Conservation (phyloP, 2,113 vertebrate genomes). For the Phalacrocorax brasilianus region DNA sequence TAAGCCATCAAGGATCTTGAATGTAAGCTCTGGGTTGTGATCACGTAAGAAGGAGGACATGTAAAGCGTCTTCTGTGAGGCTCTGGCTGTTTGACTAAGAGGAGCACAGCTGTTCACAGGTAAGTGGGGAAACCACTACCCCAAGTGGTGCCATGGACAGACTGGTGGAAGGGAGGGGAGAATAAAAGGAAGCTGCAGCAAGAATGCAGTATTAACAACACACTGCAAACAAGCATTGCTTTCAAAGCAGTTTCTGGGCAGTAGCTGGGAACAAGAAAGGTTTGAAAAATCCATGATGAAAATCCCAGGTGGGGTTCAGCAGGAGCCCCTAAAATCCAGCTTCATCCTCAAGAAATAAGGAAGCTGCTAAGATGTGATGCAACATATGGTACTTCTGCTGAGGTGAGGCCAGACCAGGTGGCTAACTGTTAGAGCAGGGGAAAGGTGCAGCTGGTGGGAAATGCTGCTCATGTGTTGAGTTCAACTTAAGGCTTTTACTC, state of each 20-base stretch:
- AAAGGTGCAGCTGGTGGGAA: neutral
- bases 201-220: neutral
- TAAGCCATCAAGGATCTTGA: neutral
- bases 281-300: neutral
- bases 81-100: neutral
- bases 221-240: neutral
- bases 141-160: neutral
- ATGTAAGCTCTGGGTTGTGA: neutral
- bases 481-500: neutral
- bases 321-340: neutral
- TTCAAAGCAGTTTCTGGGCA: neutral
- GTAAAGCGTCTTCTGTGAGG: neutral
- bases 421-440: neutral
- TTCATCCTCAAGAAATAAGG: neutral
- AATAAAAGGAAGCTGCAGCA: neutral
- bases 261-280: neutral
- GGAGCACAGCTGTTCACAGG: neutral
- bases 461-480: neutral
- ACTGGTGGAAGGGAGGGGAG: neutral
- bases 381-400: neutral
- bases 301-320: neutral
- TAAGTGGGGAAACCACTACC: neutral
- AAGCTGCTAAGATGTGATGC: neutral
- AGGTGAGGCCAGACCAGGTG: neutral
- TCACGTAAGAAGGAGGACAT: neutral